phyloP scores from a whole-genome alignment of 2,888 invertebrate genomes.

The Rhagophthalmus giganteus region DNA sequence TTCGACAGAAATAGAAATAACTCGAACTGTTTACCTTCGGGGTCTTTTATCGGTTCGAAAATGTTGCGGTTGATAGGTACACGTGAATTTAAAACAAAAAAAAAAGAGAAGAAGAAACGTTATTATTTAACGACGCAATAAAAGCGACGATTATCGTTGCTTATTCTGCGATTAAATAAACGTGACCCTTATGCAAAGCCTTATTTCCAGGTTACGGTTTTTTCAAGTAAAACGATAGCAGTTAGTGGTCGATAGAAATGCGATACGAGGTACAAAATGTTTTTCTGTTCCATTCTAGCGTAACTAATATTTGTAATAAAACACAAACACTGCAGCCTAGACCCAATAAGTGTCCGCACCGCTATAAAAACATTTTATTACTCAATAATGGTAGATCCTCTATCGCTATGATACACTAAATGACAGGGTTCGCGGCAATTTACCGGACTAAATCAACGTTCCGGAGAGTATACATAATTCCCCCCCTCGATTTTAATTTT shows the following conservation, averaged over 20 bases:
- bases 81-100: no score
- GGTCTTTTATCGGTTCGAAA: no score
- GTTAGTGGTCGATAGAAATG: conserved; percentile 1
- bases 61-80: no score
- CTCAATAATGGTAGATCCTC: conserved; percentile 41
- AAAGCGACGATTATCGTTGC: no score
- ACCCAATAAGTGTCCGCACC: conserved; percentile 36
- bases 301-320: conserved; percentile 24
- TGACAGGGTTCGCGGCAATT: conserved; percentile 42
- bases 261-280: conserved; percentile 4
- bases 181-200: no score
- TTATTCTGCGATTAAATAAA: no score
- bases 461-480: conserved; percentile 34
- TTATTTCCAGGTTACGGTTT: neutral
- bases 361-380: conserved; percentile 43
- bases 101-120: no score
- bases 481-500: conserved; percentile 41
- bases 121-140: no score
- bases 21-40: no score
- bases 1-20: no score
- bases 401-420: conserved; percentile 39
- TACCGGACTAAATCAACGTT: conserved; percentile 33
- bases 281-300: conserved; percentile 7
- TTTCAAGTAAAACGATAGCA: neutral
- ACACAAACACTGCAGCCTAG: conserved; percentile 19